These are phyloP conservation scores for Mythimna impura DNA, from an alignment of 2,888 invertebrate genomes.

Conservation along the genomic window DNA sequence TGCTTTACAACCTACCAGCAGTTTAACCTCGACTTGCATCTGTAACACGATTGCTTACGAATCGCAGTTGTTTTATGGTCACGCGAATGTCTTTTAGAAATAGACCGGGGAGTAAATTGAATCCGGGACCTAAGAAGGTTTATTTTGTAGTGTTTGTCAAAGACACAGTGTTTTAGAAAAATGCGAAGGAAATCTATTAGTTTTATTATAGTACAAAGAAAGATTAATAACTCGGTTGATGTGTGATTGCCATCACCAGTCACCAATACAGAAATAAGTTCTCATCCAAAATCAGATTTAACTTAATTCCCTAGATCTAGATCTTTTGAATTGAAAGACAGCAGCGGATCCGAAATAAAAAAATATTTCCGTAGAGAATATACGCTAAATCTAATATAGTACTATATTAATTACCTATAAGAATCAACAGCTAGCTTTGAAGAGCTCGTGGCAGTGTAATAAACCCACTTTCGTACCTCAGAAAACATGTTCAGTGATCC, in stretches of 20 bases:
- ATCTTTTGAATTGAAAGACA: no score
- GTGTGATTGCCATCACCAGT: background rate
- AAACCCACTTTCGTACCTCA: no score
- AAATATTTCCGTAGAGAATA: no score
- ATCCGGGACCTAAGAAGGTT: slow-evolving; percentile 16
- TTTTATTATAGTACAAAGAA: background rate
- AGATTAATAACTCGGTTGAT: background rate
- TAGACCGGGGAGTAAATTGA: slow-evolving; percentile 48
- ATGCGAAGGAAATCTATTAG: background rate
- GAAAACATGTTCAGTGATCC: no score
- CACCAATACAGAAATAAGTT: no score
- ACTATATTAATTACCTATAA: no score
- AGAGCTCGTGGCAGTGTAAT: no score
- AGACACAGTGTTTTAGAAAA: background rate
- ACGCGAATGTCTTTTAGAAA: slow-evolving; percentile 53
- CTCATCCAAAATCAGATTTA: background rate
- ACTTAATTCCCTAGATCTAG: no score
- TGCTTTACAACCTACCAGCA: slow-evolving; percentile 73
- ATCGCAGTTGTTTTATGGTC: slow-evolving; percentile 65
- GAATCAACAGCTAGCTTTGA: no score
- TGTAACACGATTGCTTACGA: slow-evolving; percentile 67
- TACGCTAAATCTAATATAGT: background rate
- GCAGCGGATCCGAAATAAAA: no score
- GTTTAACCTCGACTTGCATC: slow-evolving; percentile 71
- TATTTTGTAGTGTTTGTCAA: background rate